Base-by-base conservation (phyloP, 1,140 invertebrate species). In the Drosophila trapezifrons region DNA sequence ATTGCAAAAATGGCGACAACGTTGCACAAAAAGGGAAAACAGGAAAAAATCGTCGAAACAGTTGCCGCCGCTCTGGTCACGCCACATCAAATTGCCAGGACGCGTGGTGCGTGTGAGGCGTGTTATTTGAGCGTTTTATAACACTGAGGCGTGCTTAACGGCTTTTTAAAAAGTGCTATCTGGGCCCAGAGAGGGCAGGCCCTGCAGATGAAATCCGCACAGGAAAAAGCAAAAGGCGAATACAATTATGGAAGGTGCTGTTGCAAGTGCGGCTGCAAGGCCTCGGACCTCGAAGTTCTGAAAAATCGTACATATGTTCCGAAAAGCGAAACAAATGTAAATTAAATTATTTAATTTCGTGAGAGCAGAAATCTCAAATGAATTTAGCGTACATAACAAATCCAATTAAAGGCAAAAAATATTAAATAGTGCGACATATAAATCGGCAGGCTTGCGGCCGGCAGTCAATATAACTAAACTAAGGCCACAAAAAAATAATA, bases 101-200 rank as follows among this genome's bases (percentile, higher is more conserved):
- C 80, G 80, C 80, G 80, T 83, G 80, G 62, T 75, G 72, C 58
- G 58, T 72, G 58, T 49, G 67, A 57, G 67, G 76, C 80, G 64
- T 83, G 80, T 82, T 83, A 82, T 83, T 83, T 75, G 64, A 82
- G 57, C 80, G 65, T 78, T 82, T 78, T 83, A 83, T 80, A 83
- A 82, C 79, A 82, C 80, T 83, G 79, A 75, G 75, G 80, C 79
- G 75, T 83, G 80, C 80, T 78, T 82, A 82, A 82, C 80, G 80
- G 80, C 80, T 78, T 82, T 83, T 83, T 82, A 71, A 83, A 59
- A 82, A 82, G 59, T 82, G 75, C 80, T 66, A 82, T 82, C 79
- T 76, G 62, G 20, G 58, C 29, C 10, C 52, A 52, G 46, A 15
- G 64, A 56, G 67, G 78, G 57, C 55, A 62, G 54, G 45, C n/a